Conservation (phyloP, 2,113 vertebrate species). For the Pionites leucogaster region DNA sequence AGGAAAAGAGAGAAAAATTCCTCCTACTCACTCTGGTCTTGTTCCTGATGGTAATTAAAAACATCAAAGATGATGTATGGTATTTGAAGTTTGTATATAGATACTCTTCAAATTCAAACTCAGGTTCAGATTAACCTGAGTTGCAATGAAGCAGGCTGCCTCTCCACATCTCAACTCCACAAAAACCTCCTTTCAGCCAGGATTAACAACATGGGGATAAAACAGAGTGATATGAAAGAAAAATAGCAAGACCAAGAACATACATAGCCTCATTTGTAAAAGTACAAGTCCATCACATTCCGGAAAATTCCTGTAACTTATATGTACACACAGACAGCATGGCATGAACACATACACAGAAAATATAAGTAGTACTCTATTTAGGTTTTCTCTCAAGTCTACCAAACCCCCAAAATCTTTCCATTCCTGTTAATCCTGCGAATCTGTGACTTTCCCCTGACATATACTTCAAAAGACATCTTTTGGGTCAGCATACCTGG, state of each 20-base stretch:
- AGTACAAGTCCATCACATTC: neutral
- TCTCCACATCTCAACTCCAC: neutral
- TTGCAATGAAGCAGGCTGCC: neutral
- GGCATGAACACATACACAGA: neutral
- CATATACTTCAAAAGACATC: accelerated
- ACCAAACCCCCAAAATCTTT: neutral
- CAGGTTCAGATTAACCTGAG: neutral
- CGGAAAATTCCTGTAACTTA: neutral
- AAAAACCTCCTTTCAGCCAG: neutral
- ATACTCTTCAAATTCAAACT: neutral
- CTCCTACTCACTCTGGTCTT: neutral
- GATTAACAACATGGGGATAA: neutral
- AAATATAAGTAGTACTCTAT: neutral
- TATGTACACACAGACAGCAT: neutral
- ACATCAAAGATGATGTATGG: neutral
- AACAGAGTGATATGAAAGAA: neutral
- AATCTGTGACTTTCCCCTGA: neutral
- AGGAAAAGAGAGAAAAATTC: neutral
- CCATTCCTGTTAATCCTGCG: neutral
- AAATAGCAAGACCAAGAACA: neutral
- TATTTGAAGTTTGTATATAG: slow-evolving; percentile 6
- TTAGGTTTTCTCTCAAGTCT: neutral
- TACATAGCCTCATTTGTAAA: neutral
- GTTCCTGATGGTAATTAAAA: slow-evolving; percentile 16
- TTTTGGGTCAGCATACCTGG: neutral